Base-by-base conservation (phyloP, 1,140 invertebrate species). In the Conus ventricosus region DNA sequence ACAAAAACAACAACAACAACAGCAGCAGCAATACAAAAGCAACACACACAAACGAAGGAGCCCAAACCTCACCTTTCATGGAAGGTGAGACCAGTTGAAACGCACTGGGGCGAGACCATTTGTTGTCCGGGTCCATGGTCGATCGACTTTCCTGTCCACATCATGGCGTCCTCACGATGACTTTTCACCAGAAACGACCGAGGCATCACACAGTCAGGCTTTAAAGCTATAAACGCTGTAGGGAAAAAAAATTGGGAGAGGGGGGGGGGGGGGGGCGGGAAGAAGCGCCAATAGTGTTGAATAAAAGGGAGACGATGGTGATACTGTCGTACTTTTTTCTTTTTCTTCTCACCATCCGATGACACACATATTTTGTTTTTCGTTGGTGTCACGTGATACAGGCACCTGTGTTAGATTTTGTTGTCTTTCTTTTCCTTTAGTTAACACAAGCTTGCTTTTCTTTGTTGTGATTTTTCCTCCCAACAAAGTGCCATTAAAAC, bases 31-130 rank as follows among this genome's bases (percentile, higher is more conserved):
- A 25, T 13, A 84, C 53, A 54, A 67, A 63, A 23, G 67, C 20
- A 84, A 60, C 6, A 63, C 17, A 17, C 5, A 57, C 13, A 60
- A 60, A 60, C 1, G 15, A 60, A 60, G 15, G 8, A 60, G 57
- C 15, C 57, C 1, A 60, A 60, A 0, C 57, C 71, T 27, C 5
- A 87, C 85, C 85, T 57, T n/a, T 25, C 20, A 80, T 7, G 7
- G 85, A 54, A 5, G 85, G 85, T n/a, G 80, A 23, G 2, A 87
- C 85, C 71, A 87, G 71, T 5, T 78, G 85, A 25, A 87, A 87
- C 20, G 85, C 85, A 20, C 85, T 87, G 71, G 54, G 71, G 23
- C 75, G 67, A 5, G 0, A 54, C 51, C 5, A 5, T 5, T 54
- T 54, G 5, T 13, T 13, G 80, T 81, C 39, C 17, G 13, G 15